Evolutionary conservation across 2,113 vertebrate genomes (phyloP).

Genomic region (Seriola dumerili): DNA sequence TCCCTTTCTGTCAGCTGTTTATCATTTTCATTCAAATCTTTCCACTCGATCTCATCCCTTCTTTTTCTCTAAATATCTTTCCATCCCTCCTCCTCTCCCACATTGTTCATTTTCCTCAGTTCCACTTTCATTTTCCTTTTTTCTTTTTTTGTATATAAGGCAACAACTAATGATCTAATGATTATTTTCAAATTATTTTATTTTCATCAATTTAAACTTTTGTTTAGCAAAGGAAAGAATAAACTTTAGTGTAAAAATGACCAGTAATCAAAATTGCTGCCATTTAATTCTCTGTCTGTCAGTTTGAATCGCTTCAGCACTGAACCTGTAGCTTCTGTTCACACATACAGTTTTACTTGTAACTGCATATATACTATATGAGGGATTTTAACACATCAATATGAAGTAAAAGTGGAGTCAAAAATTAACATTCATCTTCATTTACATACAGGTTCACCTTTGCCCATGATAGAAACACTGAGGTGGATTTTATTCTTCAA

Average conservation of each 20-base stretch:
- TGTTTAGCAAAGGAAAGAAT: too few species aligned
- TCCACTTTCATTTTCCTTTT: neutral
- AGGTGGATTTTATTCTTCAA: conserved; percentile 9
- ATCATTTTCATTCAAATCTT: neutral
- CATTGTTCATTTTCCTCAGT: neutral
- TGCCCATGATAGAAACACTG: conserved; percentile 16
- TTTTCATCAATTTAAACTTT: too few species aligned
- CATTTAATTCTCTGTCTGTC: too few species aligned
- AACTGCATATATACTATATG: neutral
- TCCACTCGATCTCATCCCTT: neutral
- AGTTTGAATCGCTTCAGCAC: neutral
- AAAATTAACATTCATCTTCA: conserved; percentile 13
- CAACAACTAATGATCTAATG: too few species aligned
- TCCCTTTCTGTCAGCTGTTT: conserved; percentile 7
- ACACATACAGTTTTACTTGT: neutral
- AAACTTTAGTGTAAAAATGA: too few species aligned
- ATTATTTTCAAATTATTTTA: too few species aligned
- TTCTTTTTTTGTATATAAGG: too few species aligned
- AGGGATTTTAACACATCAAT: neutral
- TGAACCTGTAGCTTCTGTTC: neutral
- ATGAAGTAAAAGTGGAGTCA: conserved; percentile 4
- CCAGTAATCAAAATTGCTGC: too few species aligned
- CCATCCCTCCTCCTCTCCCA: neutral
- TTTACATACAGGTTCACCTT: conserved; percentile 44
- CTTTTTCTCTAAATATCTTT: neutral